Evolutionary conservation across 2,797 vertebrate species (phyloP).

Genomic region (Sebastes cheni): DNA sequence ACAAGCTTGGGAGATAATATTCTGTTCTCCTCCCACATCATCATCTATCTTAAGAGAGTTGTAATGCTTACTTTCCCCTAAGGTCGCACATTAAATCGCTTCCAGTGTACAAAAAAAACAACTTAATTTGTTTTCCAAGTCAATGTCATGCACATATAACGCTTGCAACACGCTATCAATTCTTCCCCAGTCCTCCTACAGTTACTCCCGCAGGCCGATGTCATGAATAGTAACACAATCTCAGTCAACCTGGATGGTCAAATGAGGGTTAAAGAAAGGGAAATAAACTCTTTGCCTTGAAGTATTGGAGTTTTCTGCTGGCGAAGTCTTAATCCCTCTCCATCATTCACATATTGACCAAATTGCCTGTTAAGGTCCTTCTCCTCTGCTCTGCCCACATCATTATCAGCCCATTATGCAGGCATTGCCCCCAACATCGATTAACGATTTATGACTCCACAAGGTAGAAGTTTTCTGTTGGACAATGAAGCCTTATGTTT

Average conservation of each 20-base stretch:
- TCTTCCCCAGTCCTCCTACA: not conserved
- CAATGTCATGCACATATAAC: not conserved
- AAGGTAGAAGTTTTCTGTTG: constrained; percentile 8
- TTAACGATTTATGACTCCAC: constrained; percentile 36
- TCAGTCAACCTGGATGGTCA: not conserved
- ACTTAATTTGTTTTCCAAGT: constrained; percentile 15
- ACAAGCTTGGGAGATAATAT: constrained; percentile 2
- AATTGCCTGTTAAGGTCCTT: not conserved
- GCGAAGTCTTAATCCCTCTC: constrained; percentile 14
- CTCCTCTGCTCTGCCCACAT: constrained; percentile 42
- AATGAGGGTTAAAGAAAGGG: not conserved
- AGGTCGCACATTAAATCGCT: not conserved
- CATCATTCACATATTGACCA: constrained; percentile 49
- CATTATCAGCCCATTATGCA: constrained; percentile 51
- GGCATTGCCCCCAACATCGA: constrained; percentile 20
- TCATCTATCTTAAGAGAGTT: constrained; percentile 15
- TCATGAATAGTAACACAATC: not conserved
- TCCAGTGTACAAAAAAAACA: not conserved
- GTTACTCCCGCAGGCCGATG: not conserved
- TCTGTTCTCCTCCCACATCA: constrained; percentile 9
- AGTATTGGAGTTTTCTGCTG: not conserved
- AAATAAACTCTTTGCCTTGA: constrained; percentile 6
- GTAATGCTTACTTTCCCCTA: not conserved
- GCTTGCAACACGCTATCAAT: not conserved
- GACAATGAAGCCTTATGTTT: not conserved